These are phyloP conservation scores for Taenaris catops DNA, from an alignment of 2,888 invertebrate genomes.

Conservation along the genomic window DNA sequence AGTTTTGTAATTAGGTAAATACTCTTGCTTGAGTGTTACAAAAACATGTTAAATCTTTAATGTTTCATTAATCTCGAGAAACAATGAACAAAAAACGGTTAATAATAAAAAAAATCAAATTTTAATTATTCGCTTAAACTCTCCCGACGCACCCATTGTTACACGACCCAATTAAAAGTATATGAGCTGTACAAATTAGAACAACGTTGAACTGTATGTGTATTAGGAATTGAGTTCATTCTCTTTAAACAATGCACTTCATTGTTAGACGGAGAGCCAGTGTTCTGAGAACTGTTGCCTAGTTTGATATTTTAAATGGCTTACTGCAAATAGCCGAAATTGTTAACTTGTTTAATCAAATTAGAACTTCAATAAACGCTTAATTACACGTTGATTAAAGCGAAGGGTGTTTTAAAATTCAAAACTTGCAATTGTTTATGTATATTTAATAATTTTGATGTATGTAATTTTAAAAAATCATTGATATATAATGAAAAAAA, in stretches of 20 bases:
- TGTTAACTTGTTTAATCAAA: not conserved
- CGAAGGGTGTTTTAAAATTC: too few species aligned
- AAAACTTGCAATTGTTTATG: too few species aligned
- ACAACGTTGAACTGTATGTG: not conserved
- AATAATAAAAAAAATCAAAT: conserved; percentile 11
- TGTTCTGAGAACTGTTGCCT: conserved; percentile 1
- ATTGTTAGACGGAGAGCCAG: not conserved
- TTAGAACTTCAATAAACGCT: too few species aligned
- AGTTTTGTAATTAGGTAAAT: too few species aligned
- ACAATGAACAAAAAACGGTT: conserved; percentile 3
- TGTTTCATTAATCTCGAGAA: not conserved
- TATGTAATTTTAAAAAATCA: too few species aligned
- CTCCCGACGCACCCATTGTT: conserved; percentile 12
- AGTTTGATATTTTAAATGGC: not conserved
- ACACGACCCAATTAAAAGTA: conserved; percentile 17
- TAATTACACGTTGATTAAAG: too few species aligned
- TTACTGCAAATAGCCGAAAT: not conserved
- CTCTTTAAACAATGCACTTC: not conserved
- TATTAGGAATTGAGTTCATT: not conserved
- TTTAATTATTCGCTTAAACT: conserved; percentile 16
- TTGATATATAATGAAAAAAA: too few species aligned
- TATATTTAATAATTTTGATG: too few species aligned
- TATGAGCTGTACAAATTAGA: conserved; percentile 1
- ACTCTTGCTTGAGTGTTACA: too few species aligned
- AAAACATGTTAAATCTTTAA: too few species aligned